Percentiles rank a stretch among this genome's conserved stretches.
phyloP scores from a whole-genome alignment of 2,888 invertebrate genomes.

The Drosophila infuscata region DNA sequence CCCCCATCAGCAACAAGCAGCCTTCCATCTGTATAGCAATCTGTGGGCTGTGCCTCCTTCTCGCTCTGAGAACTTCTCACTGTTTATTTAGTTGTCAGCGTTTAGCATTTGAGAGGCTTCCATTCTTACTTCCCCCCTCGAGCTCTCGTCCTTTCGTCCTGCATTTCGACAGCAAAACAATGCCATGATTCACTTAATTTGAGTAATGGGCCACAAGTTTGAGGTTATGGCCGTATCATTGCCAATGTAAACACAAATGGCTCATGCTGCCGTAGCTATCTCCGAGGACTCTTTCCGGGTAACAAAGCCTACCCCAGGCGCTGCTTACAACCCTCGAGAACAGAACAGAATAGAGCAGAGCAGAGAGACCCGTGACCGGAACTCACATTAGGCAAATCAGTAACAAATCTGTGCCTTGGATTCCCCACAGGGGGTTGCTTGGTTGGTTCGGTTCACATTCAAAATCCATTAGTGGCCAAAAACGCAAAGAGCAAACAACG shows the following conservation, averaged over 20 bases:
- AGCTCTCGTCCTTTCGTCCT: constrained; percentile 44
- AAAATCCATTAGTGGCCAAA: constrained; percentile 74
- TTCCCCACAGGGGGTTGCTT: constrained; percentile 3
- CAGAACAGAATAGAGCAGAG: neutral
- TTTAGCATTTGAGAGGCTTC: constrained; percentile 80
- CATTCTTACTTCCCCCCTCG: constrained; percentile 1
- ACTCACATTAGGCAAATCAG: constrained; percentile 64
- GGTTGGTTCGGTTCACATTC: constrained; percentile 46
- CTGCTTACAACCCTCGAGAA: constrained; percentile 49
- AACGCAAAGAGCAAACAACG: constrained; percentile 61
- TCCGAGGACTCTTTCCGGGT: constrained; percentile 11
- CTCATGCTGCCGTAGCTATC: constrained; percentile 19
- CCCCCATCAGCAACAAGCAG: neutral
- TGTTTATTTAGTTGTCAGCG: constrained; percentile 84
- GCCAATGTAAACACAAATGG: constrained; percentile 73
- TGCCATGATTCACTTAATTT: constrained; percentile 81
- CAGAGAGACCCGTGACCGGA: constrained; percentile 24
- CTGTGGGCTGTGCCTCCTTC: constrained; percentile 9
- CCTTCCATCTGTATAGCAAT: constrained; percentile 51
- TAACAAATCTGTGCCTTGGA: constrained; percentile 24
- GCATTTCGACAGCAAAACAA: constrained; percentile 61
- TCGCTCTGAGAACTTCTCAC: constrained; percentile 73
- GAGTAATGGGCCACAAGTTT: constrained; percentile 76
- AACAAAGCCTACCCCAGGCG: constrained; percentile 69
- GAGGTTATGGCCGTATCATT: constrained; percentile 76